Conservation (phyloP, 2,113 vertebrate species). For the Mesitornis unicolor region DNA sequence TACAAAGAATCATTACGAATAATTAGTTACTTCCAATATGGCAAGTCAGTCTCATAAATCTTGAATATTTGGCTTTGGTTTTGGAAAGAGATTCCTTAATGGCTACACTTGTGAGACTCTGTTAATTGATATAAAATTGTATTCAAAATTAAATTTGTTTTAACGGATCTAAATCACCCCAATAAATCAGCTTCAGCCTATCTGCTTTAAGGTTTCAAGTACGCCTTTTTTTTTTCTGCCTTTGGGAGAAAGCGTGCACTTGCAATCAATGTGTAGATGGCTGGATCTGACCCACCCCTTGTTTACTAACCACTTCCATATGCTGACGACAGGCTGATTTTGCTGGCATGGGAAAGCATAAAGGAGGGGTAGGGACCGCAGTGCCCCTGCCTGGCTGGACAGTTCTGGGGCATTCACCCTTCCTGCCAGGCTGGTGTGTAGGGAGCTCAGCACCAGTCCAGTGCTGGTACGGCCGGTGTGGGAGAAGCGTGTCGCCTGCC, state of each 20-base stretch:
- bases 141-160: constrained; percentile 59
- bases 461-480: rapidly evolving
- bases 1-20: constrained; percentile 34
- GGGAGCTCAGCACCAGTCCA: rapidly evolving
- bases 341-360: background rate
- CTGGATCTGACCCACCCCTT: background rate
- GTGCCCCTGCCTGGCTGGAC: no score
- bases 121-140: constrained; percentile 60
- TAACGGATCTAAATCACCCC: constrained; percentile 48
- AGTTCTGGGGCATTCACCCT: rapidly evolving
- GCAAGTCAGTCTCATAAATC: constrained; percentile 41
- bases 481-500: rapidly evolving
- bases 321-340: background rate
- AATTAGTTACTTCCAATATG: constrained; percentile 48
- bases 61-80: constrained; percentile 47
- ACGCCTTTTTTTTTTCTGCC: background rate
- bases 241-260: background rate
- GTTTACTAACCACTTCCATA: background rate
- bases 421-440: background rate
- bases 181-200: constrained; percentile 39
- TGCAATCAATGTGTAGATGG: background rate
- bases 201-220: background rate
- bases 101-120: constrained; percentile 37
- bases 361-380: background rate
- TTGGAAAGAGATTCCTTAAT: constrained; percentile 47